Conservation (phyloP, 2,113 vertebrate genomes). For the Myotis davidii region DNA sequence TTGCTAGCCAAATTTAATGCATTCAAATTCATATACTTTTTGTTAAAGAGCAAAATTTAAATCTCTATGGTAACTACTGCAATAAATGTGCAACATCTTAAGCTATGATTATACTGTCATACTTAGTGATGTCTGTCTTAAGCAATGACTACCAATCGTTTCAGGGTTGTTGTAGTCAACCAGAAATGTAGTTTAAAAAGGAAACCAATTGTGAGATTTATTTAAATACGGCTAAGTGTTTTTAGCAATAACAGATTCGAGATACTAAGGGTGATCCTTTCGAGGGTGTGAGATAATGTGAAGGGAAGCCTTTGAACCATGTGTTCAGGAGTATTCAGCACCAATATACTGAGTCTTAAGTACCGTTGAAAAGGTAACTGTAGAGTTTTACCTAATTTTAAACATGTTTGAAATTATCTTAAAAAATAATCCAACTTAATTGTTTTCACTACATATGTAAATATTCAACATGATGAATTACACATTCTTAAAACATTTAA, state of each 20-base stretch:
- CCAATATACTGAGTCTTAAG: slow-evolving; percentile 30
- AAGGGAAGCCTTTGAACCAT: not conserved
- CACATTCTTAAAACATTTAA: not conserved
- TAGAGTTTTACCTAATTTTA: slow-evolving; percentile 28
- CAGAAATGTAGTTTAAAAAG: slow-evolving; percentile 60
- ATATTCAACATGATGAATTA: not conserved
- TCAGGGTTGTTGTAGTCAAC: slow-evolving; percentile 59
- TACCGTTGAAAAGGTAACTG: not conserved
- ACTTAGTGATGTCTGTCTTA: slow-evolving; percentile 70
- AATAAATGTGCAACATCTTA: slow-evolving; percentile 69
- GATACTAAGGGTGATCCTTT: slow-evolving; percentile 32
- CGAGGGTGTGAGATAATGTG: not conserved
- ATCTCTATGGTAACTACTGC: slow-evolving; percentile 77
- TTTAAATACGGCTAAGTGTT: slow-evolving; percentile 56
- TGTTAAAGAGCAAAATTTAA: slow-evolving; percentile 76
- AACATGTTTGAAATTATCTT: slow-evolving; percentile 12
- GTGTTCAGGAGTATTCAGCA: slow-evolving; percentile 3
- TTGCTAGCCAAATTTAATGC: slow-evolving; percentile 62
- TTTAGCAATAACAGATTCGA: slow-evolving; percentile 56
- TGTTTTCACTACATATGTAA: not conserved
- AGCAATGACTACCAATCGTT: slow-evolving; percentile 59
- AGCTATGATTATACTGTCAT: slow-evolving; percentile 79
- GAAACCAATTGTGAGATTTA: slow-evolving; percentile 59
- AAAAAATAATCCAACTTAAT: not conserved
- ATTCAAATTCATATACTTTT: slow-evolving; percentile 56